phyloP scores from a whole-genome alignment of 2,113 vertebrate species.

The Ceyx margarethae region DNA sequence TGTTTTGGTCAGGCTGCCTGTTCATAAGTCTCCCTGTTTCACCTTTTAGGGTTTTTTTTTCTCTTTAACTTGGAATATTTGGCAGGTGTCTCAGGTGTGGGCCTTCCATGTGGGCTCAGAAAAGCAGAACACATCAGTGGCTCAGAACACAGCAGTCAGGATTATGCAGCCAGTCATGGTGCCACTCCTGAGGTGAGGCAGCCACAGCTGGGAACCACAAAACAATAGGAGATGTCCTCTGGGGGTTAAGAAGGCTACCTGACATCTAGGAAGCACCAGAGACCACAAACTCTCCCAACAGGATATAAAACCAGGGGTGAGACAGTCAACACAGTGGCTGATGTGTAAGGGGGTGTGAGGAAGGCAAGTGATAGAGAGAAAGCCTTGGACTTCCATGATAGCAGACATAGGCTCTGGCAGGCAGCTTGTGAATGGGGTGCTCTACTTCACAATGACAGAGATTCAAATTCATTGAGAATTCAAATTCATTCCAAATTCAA shows the following conservation, averaged over 20 bases:
- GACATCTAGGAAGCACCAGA: background rate
- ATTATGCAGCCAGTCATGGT: fast-evolving
- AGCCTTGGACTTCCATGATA: background rate
- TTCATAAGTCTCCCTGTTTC: background rate
- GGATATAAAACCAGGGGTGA: background rate
- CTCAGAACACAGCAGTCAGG: background rate
- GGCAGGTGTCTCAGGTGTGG: too few relatives aligned
- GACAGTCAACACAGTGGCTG: background rate
- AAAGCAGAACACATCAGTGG: too few relatives aligned
- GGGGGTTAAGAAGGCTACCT: background rate
- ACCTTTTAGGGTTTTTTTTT: too few relatives aligned
- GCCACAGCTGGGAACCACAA: background rate
- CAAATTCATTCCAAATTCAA: too few relatives aligned
- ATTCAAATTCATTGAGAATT: too few relatives aligned
- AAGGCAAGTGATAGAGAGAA: background rate
- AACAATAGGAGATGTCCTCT: background rate
- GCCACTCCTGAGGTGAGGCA: background rate
- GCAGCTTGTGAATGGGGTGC: background rate
- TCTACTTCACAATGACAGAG: background rate
- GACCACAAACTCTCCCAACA: background rate
- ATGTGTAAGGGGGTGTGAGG: background rate
- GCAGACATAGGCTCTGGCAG: background rate
- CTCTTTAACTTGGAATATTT: too few relatives aligned
- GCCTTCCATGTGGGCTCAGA: too few relatives aligned
- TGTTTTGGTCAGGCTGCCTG: background rate